Evolutionary conservation across 2,113 vertebrate genomes (phyloP).

Genomic region (Galeopterus variegatus): DNA sequence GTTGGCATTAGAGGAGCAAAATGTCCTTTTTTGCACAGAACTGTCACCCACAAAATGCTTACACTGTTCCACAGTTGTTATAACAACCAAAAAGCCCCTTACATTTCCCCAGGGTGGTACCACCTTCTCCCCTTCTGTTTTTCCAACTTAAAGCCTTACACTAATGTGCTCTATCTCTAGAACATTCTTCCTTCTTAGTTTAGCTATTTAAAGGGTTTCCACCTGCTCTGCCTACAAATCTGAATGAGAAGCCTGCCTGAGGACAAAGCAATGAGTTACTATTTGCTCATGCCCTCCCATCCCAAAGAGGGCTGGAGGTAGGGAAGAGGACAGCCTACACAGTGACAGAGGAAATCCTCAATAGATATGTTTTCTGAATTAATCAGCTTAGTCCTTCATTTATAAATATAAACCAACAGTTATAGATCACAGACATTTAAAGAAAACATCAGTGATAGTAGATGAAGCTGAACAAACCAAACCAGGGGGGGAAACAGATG

Average conservation of each 20-base stretch:
- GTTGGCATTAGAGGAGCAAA: not conserved
- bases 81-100: not conserved
- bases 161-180: not conserved
- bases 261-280: not conserved
- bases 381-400: not conserved
- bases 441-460: not conserved
- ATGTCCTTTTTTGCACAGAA: not conserved
- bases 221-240: slow-evolving; percentile 32
- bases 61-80: not conserved
- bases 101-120: not conserved
- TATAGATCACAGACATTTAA: not conserved
- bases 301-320: not conserved
- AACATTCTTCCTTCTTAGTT: not conserved
- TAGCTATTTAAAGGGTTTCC: not conserved
- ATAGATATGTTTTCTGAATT: not conserved
- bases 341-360: not conserved
- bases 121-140: not conserved
- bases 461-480: slow-evolving; percentile 36
- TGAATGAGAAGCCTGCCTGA: not conserved
- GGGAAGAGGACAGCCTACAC: not conserved
- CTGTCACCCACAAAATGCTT: not conserved
- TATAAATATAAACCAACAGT: slow-evolving; percentile 1
- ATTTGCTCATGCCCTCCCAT: not conserved
- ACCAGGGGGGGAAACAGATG: not conserved
- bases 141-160: not conserved